A percentile compares a stretch with the other conserved stretches of the same genome.
These are phyloP conservation scores for Malurus elegans DNA, from an alignment of 2,113 vertebrate species.

Conservation along the genomic window DNA sequence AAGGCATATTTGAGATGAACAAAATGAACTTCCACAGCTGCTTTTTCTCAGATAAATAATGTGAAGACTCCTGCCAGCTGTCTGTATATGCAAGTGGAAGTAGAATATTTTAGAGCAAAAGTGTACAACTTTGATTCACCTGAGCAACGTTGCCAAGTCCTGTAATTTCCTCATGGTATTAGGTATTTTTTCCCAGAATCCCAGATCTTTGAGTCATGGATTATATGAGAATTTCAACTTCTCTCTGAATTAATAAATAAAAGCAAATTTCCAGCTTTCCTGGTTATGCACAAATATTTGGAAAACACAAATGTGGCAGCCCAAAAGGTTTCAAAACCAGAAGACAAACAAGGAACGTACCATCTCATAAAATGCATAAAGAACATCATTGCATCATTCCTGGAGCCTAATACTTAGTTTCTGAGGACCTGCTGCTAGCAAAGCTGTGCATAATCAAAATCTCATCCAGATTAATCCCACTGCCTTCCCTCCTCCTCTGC, in stretches of 20 bases:
- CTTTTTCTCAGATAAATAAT: slow-evolving; percentile 23
- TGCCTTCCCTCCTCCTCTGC: not conserved
- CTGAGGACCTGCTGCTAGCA: not conserved
- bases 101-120: not conserved
- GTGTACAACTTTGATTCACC: not conserved
- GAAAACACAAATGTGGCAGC: not conserved
- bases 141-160: not conserved
- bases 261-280: not conserved
- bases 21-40: not conserved
- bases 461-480: not conserved
- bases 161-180: not conserved
- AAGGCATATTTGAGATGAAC: not conserved
- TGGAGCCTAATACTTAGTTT: not conserved
- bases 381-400: not conserved
- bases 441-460: not conserved
- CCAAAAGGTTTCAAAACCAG: not conserved
- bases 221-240: not conserved
- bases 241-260: not conserved
- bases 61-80: not conserved
- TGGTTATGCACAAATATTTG: not conserved
- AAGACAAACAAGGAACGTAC: not conserved
- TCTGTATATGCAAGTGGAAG: not conserved
- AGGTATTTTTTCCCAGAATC: not conserved
- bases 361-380: not conserved
- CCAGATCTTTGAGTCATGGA: not conserved